Conservation (phyloP, 2,888 invertebrate genomes). For the Dolichopus griseipennis region DNA sequence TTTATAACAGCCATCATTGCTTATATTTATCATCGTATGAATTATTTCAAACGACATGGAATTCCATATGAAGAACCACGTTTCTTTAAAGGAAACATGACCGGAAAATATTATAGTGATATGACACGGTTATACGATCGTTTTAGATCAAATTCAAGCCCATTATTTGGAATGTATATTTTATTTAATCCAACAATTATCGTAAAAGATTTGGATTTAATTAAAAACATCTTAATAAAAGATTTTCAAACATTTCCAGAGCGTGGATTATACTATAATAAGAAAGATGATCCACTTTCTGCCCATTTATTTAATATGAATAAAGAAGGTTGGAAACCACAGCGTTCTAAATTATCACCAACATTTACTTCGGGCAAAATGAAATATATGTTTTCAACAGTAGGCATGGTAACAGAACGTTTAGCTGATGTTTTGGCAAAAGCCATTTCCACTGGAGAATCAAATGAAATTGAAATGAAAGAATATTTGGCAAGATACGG, state of each 20-base stretch:
- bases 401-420: slow-evolving; percentile 34
- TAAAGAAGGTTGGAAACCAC: slow-evolving; percentile 44
- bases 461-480: slow-evolving; percentile 27
- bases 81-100: slow-evolving; percentile 16
- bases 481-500: slow-evolving; percentile 37
- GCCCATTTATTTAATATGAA: slow-evolving; percentile 38
- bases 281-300: slow-evolving; percentile 37
- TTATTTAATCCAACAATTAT: slow-evolving; percentile 28
- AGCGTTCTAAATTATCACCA: slow-evolving; percentile 44
- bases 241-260: slow-evolving; percentile 40
- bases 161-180: slow-evolving; percentile 33
- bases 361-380: slow-evolving; percentile 48
- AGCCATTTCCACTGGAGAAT: neutral
- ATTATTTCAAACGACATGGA: neutral
- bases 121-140: slow-evolving; percentile 15
- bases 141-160: slow-evolving; percentile 18
- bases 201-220: slow-evolving; percentile 34
- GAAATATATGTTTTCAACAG: slow-evolving; percentile 43
- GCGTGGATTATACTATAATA: slow-evolving; percentile 37
- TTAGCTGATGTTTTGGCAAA: slow-evolving; percentile 26
- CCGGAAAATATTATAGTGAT: neutral
- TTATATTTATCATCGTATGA: neutral
- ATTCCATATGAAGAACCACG: slow-evolving; percentile 12
- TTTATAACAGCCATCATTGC: neutral
- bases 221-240: slow-evolving; percentile 37